phyloP scores from a whole-genome alignment of 2,888 invertebrate species.

The Cactoblastis cactorum region DNA sequence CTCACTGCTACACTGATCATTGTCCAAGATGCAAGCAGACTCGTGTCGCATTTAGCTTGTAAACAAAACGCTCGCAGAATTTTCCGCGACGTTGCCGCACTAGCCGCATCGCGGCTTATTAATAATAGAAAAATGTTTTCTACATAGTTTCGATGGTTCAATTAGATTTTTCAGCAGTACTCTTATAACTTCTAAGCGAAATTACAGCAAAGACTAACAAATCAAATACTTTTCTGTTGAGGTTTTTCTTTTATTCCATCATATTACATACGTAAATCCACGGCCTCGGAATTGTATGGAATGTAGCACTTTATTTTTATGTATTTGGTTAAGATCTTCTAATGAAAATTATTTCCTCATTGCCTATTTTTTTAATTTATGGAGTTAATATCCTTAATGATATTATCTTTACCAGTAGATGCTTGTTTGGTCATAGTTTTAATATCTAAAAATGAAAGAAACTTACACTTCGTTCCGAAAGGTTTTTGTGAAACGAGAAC shows the following conservation, averaged over 20 bases:
- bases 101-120: conserved; percentile 22
- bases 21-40: conserved; percentile 33
- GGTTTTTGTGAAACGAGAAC: conserved; percentile 30
- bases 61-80: conserved; percentile 63
- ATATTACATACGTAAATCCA: neutral
- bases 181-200: no score
- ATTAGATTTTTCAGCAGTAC: neutral
- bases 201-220: no score
- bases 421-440: neutral
- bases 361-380: neutral
- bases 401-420: neutral
- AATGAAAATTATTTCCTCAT: conserved; percentile 12
- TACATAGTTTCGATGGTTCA: neutral
- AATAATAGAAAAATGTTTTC: neutral
- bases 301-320: neutral
- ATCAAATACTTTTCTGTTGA: no score
- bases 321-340: conserved; percentile 14
- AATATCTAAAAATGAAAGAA: neutral
- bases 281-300: neutral
- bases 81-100: conserved; percentile 55
- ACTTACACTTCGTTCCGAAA: neutral
- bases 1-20: conserved; percentile 11
- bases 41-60: conserved; percentile 44
- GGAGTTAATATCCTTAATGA: neutral
- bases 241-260: no score